These are phyloP conservation scores for Epinephelus cyanopodus DNA, from an alignment of 2,113 vertebrate species.

Conservation along the genomic window DNA sequence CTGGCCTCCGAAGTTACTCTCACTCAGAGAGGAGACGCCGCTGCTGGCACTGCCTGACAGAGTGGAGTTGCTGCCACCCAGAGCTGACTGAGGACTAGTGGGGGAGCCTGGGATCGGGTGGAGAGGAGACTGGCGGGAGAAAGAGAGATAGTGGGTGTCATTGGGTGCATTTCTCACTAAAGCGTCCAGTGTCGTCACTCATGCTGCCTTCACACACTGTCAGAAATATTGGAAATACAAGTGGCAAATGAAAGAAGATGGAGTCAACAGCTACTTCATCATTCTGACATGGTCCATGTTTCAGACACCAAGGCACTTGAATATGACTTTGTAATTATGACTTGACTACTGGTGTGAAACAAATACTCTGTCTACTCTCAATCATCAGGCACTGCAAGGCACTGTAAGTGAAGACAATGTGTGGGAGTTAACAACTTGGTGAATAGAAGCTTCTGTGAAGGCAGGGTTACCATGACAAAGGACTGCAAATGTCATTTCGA, in stretches of 20 bases:
- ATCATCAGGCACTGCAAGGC: background rate
- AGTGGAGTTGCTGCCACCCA: constrained; percentile 96
- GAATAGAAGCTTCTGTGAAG: constrained; percentile 7
- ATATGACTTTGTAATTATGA: constrained; percentile 17
- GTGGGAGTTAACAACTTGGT: constrained; percentile 1
- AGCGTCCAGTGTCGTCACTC: background rate
- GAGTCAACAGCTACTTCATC: constrained; percentile 13
- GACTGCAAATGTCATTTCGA: background rate
- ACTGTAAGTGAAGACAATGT: constrained; percentile 10
- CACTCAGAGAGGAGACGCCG: constrained; percentile 94
- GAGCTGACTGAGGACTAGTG: constrained; percentile 94
- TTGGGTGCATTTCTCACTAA: background rate
- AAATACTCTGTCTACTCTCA: constrained; percentile 1
- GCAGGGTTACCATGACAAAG: constrained; percentile 6
- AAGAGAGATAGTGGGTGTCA: constrained; percentile 26
- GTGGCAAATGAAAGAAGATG: background rate
- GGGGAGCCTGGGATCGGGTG: constrained; percentile 96
- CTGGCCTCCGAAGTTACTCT: constrained; percentile 91
- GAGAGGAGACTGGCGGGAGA: constrained; percentile 90
- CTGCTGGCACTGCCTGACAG: constrained; percentile 97
- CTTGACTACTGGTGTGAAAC: background rate
- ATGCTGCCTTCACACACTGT: constrained; percentile 1
- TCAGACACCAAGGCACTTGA: constrained; percentile 5
- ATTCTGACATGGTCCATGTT: background rate
- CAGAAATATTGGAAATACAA: constrained; percentile 16